Evolutionary conservation across 2,888 invertebrate species (phyloP).

Genomic region (Lepas anatifera): DNA sequence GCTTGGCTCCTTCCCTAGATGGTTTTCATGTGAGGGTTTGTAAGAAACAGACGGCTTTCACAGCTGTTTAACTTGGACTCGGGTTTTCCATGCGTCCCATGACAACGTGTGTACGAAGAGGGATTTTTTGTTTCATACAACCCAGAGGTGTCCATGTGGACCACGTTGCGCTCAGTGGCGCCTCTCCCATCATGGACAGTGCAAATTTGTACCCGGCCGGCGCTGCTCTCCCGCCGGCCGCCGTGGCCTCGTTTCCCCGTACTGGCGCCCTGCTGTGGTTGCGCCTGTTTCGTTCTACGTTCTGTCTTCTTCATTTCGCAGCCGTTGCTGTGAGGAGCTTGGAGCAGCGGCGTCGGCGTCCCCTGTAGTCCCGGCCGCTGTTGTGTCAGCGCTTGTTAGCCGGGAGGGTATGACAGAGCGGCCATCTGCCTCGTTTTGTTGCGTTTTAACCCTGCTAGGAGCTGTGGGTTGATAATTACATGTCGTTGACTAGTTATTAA

Average conservation of each 20-base stretch:
- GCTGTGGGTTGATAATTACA: background rate
- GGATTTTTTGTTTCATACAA: background rate
- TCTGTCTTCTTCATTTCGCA: background rate
- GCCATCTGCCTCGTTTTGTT: background rate
- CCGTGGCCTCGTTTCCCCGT: too few relatives aligned
- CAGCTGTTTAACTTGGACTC: background rate
- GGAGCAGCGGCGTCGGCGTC: background rate
- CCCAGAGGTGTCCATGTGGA: background rate
- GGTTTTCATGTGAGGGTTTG: too few relatives aligned
- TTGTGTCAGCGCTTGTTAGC: background rate
- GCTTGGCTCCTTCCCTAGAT: too few relatives aligned
- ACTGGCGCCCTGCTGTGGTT: background rate
- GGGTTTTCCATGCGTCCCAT: background rate
- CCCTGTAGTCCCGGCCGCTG: too few relatives aligned
- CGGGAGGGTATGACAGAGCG: background rate
- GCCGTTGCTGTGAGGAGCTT: background rate
- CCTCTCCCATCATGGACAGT: background rate
- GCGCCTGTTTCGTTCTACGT: background rate
- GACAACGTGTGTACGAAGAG: too few relatives aligned
- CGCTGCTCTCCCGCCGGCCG: too few relatives aligned
- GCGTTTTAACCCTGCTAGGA: constrained; percentile 4
- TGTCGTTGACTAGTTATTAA: background rate
- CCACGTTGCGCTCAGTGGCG: background rate
- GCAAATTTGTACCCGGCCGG: background rate
- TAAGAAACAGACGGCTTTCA: background rate